Evolutionary conservation across 2,113 vertebrate genomes (phyloP).

Genomic region (Xyrauchen texanus): DNA sequence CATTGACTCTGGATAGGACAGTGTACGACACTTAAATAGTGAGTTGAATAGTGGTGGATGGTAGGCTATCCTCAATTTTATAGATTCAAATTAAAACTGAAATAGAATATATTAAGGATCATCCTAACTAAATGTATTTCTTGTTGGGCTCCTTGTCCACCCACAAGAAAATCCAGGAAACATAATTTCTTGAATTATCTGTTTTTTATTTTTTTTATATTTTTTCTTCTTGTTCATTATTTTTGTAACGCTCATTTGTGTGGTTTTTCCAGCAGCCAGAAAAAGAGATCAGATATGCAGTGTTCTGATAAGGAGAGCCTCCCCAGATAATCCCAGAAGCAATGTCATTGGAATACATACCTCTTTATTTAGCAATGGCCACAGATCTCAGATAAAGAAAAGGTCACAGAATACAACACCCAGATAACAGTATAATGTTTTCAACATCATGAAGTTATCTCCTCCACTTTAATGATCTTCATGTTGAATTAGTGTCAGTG

Average conservation of each 20-base stretch:
- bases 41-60: too few species aligned
- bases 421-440: conserved; percentile 54
- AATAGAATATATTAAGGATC: too few species aligned
- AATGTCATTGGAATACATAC: conserved; percentile 50
- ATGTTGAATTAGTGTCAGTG: conserved; percentile 47
- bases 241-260: too few species aligned
- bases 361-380: conserved; percentile 53
- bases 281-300: conserved; percentile 50
- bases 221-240: too few species aligned
- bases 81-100: too few species aligned
- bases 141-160: background rate
- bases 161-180: background rate
- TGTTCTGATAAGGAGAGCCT: conserved; percentile 53
- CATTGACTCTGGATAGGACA: too few species aligned
- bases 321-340: conserved; percentile 43
- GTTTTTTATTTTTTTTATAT: background rate
- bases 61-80: too few species aligned
- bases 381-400: conserved; percentile 51
- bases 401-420: conserved; percentile 39
- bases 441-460: conserved; percentile 52
- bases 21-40: too few species aligned
- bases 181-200: background rate
- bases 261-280: conserved; percentile 23
- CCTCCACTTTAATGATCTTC: conserved; percentile 47
- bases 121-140: too few species aligned